Conservation (phyloP, 1,140 invertebrate genomes). For the Drosophila parabipectinata region DNA sequence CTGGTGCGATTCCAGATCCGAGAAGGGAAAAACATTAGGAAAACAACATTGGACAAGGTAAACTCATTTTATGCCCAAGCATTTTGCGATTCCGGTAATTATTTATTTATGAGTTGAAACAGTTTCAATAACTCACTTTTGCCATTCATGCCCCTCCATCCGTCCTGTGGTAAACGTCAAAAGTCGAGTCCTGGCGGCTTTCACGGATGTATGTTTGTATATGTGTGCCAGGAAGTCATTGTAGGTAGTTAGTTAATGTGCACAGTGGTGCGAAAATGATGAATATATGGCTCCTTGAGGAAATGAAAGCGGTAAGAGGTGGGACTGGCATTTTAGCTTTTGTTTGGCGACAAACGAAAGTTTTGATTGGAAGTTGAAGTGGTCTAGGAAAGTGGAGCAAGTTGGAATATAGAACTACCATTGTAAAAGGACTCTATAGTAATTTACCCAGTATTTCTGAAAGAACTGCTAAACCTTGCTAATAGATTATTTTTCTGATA, state of each 20-base stretch:
- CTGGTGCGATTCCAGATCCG: not conserved
- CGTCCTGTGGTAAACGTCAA: conserved; percentile 43
- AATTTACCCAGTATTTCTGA: too few relatives aligned
- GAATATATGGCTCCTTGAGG: conserved; percentile 28
- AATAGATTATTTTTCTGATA: too few relatives aligned
- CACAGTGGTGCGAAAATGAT: conserved; percentile 76
- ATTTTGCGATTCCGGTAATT: conserved; percentile 73
- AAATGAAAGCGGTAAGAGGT: not conserved
- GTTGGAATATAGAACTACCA: too few relatives aligned
- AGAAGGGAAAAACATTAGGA: conserved; percentile 60
- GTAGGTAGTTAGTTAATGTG: conserved; percentile 79
- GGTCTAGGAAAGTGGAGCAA: too few relatives aligned
- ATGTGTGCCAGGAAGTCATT: conserved; percentile 70
- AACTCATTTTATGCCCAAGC: conserved; percentile 54
- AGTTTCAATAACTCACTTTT: conserved; percentile 80
- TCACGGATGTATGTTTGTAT: conserved; percentile 6
- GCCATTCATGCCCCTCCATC: conserved; percentile 19
- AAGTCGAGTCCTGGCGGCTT: conserved; percentile 40
- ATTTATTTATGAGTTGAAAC: conserved; percentile 83
- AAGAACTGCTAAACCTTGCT: too few relatives aligned
- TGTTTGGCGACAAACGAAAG: not conserved
- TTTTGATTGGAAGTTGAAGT: not conserved
- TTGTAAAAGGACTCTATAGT: too few relatives aligned
- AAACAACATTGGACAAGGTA: conserved; percentile 53
- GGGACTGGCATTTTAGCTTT: not conserved